phyloP scores from a whole-genome alignment of 2,888 invertebrate genomes.

The Thyatira batis region DNA sequence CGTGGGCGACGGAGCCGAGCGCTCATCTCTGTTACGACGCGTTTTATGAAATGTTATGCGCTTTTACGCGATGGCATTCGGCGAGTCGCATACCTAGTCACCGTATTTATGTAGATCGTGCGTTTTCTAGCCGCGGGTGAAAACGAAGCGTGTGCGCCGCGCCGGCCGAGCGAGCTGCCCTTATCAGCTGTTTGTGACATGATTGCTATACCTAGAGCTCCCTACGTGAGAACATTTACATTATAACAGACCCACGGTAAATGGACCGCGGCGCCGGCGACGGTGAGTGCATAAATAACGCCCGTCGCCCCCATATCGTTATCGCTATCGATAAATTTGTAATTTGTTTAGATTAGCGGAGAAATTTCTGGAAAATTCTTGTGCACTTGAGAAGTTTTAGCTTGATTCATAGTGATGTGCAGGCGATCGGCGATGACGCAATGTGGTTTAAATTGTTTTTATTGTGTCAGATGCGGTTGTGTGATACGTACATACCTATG shows the following conservation, averaged over 20 bases:
- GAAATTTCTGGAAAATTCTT: constrained; percentile 16
- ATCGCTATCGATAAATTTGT: neutral
- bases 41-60: constrained; percentile 48
- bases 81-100: constrained; percentile 23
- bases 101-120: constrained; percentile 32
- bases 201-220: constrained; percentile 44
- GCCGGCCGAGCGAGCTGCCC: constrained; percentile 61
- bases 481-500: constrained; percentile 5
- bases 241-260: constrained; percentile 23
- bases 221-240: constrained; percentile 62
- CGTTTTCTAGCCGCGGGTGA: constrained; percentile 47
- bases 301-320: neutral
- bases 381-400: neutral
- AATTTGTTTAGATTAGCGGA: constrained; percentile 4
- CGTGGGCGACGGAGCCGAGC: constrained; percentile 54
- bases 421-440: constrained; percentile 29
- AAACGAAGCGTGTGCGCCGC: constrained; percentile 34
- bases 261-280: constrained; percentile 1
- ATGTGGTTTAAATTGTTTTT: constrained; percentile 31
- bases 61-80: constrained; percentile 50
- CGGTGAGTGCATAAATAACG: neutral
- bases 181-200: constrained; percentile 71
- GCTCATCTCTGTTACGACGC: constrained; percentile 31
- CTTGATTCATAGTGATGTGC: constrained; percentile 1
- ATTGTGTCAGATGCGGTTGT: constrained; percentile 11